Evolutionary conservation across 2,888 invertebrate species (phyloP), one percentile per base, ranked within the genome.

Genomic region (Psylliodes chrysocephalus): DNA sequence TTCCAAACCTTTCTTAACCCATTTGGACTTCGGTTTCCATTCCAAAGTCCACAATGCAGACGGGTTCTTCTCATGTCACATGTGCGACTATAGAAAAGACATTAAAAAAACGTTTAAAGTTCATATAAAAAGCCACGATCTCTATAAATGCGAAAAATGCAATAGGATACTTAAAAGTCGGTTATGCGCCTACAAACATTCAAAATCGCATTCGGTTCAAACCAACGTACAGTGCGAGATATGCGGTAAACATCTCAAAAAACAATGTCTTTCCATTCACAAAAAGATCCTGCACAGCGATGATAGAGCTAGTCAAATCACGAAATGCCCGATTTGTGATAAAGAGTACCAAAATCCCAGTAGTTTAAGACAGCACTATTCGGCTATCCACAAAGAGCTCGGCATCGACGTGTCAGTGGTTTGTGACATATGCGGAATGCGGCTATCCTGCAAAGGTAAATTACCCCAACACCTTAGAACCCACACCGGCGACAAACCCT

Each of bases 181-280:
- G 62, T 85, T 85, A 28, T 85, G 85, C 75, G 85, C 86, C 18
- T 82, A 84, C 14, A 81, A 82, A 54, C 82, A 82, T 64, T 79
- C 75, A 7, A 70, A 75, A 53, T 75, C 75, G 10, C 67, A 67
- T 47, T 33, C 52, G 22, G 47, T 49, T 1, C 55, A 78, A 40
- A 77, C 83, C 65, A 83, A 84, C 44, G 85, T 85, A 73, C 83
- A 84, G 67, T 85, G 85, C 73, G 84, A 85, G 64, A 82, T 84
- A 10, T 85, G 85, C 72, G 80, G 80, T 0, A 78, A 83, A 28
- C 76, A 80, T 35, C 81, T 81, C 61, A 74, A 77, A 7, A 75
- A 81, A 7, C 75, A 76, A 14, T 73, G 67, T 40, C 53, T 67
- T 12, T 60, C 64, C 10, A 67, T 64, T 10, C 67, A 67, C 25